Evolutionary conservation across 2,888 invertebrate genomes (phyloP), one percentile per base, ranked within the genome.

Genomic region (Mimachlamys varia): DNA sequence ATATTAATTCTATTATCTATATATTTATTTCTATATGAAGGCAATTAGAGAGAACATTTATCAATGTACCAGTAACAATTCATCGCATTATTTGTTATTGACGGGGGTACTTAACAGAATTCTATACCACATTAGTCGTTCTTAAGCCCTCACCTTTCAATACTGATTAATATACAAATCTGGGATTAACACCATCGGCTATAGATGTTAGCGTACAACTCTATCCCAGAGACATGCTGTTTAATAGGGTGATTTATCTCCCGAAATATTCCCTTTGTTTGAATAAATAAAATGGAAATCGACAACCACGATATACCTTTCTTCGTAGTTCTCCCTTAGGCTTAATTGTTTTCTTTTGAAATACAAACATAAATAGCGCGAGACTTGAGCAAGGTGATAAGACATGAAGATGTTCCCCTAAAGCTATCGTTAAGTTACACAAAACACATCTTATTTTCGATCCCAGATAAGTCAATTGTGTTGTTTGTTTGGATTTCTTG

Each of bases 401-500:
- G 76, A 33, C 4, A 76, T 33, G 33, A 76, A 76, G 76, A 76
- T 76, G 27, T 76, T 19, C 33, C 76, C 76, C 76, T 33, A 3
- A 12, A 76, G 76, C 76, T 7, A 76, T 76, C 76, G 33, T 12
- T 33, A 27, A 76, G 76, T 76, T 76, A 33, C 76, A 76, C 76
- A 76, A 76, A 76, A 76, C 76, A 76, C 33, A 76, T 76, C 76
- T 33, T 33, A 15, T 10, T 76, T 27, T 27, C 76, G 7, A 53
- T 76, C 27, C 27, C 13, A 10, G 53, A 76, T 76, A 76, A 76
- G 76, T 27, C 76, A 76, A 76, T 76, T 76, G 27, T 76, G 7
- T n/a, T 44, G 76, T 76, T 76, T 76, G 76, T 76, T 76, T 76
- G 76, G 76, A 15, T 33, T 76, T 76, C 76, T 58, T 76, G 76